A percentile compares a stretch with the other conserved stretches of the same genome.
These are phyloP conservation scores for Schizaphis graminum DNA, from an alignment of 2,888 invertebrate species.

Conservation along the genomic window DNA sequence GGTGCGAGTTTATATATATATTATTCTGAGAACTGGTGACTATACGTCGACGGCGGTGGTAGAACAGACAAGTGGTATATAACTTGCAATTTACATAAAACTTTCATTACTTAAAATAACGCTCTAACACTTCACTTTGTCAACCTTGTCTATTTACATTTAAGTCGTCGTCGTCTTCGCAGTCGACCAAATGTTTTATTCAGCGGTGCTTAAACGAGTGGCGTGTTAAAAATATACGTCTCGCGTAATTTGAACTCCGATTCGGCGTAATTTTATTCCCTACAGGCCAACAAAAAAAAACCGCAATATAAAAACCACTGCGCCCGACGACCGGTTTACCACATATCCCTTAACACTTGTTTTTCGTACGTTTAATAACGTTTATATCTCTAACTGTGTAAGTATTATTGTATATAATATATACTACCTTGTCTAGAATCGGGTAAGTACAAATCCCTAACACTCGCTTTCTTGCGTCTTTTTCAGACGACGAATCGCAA, in stretches of 20 bases:
- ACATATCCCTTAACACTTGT: background rate
- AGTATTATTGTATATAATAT: background rate
- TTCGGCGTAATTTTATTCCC: background rate
- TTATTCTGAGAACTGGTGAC: background rate
- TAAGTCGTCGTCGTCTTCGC: slow-evolving; percentile 22
- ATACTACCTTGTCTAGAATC: background rate
- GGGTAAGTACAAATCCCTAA: background rate
- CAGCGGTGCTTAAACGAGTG: slow-evolving; percentile 51
- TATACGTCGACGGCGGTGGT: background rate
- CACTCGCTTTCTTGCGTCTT: background rate
- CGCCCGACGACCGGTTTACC: background rate
- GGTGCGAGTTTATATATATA: background rate
- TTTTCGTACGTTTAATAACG: background rate
- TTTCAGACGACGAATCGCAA: background rate
- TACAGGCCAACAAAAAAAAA: background rate
- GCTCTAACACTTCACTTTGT: slow-evolving; percentile 59
- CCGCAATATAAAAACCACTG: background rate
- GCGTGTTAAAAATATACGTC: slow-evolving; percentile 34
- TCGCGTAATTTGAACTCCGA: slow-evolving; percentile 38
- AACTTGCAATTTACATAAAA: slow-evolving; percentile 55
- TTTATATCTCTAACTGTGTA: background rate
- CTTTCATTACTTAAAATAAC: slow-evolving; percentile 61
- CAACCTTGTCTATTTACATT: slow-evolving; percentile 60
- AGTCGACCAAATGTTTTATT: slow-evolving; percentile 51
- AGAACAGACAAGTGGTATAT: slow-evolving; percentile 33